Evolutionary conservation across 2,888 invertebrate species (phyloP), one percentile per base, ranked within the genome.

Genomic region (Xanthostigma xanthostigma): DNA sequence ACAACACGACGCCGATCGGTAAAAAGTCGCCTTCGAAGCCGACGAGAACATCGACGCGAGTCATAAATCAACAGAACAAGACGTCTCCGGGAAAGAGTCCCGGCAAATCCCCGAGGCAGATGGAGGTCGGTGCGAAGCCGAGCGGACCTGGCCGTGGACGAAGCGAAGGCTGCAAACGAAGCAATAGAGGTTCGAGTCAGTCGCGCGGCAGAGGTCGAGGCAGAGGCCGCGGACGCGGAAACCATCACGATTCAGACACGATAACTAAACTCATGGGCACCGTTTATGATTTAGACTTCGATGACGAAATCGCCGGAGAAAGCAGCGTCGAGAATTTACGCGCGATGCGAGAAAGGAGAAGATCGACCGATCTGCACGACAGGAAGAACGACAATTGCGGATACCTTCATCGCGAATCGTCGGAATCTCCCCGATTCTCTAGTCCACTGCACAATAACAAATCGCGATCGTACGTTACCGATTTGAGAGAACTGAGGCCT

Each of bases 281-380:
- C 2, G 91, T 91, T 2, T 92, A 89, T 59, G 92, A 86, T 63
- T 77, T 85, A 54, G 81, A 89, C 63, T 86, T 86, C 54, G 84
- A 89, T 53, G 89, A 90, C 58, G 89, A 90, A 61, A 79, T 86
- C 50, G 76, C 79, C 9, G 80, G 76, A 54, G 83, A 84, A 51
- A 80, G 81, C 12, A 72, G 74, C 60, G 80, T 86, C 47, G 81
- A 82, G 59, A 83, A 84, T 63, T 66, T 90, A 10, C 80, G 87
- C 58, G 80, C 87, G 9, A 76, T 90, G 68, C 71, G 90, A 36
- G 89, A 90, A 58, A 72, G 82, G 51, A 72, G 87, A 46, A 82
- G 84, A 57, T 87, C 87, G 0, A 73, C 81, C 10, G 86, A 87
- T 58, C 60, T 78, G 11, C 76, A 80, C 55, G 78, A 79, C 51